Evolutionary conservation across 2,888 invertebrate species (phyloP).

Genomic region (Apodemia duryi): DNA sequence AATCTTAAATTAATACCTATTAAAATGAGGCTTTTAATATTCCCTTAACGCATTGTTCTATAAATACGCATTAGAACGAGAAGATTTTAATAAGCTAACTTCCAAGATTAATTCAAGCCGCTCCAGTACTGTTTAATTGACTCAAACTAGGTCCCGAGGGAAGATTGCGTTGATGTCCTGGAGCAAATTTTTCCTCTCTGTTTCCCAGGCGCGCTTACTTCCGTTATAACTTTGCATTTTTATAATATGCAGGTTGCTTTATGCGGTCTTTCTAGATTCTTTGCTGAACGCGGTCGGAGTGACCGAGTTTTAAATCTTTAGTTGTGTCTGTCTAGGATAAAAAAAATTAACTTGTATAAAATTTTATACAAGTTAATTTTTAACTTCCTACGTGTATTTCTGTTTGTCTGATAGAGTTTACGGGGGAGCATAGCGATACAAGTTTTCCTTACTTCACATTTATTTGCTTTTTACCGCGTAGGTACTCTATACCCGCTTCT

Average conservation of each 20-base stretch:
- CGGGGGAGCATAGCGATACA: no score
- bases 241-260: constrained; percentile 2
- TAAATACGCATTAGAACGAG: not conserved
- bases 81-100: not conserved
- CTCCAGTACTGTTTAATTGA: constrained; percentile 16
- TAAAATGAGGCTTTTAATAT: no score
- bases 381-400: no score
- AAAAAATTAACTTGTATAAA: not conserved
- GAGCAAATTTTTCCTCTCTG: constrained; percentile 10
- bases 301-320: constrained; percentile 3
- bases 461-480: no score
- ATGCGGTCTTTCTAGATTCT: not conserved
- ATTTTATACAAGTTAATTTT: not conserved
- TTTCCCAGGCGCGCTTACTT: not conserved
- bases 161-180: constrained; percentile 14
- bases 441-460: no score
- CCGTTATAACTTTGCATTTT: constrained; percentile 10
- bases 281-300: not conserved
- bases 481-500: no score
- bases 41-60: not conserved
- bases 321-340: not conserved
- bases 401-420: no score
- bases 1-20: no score
- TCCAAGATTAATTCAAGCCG: constrained; percentile 16
- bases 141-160: constrained; percentile 12